A percentile compares a stretch with the other conserved stretches of the same genome.
phyloP scores from a whole-genome alignment of 2,888 invertebrate genomes.

The Cosmia pyralina region DNA sequence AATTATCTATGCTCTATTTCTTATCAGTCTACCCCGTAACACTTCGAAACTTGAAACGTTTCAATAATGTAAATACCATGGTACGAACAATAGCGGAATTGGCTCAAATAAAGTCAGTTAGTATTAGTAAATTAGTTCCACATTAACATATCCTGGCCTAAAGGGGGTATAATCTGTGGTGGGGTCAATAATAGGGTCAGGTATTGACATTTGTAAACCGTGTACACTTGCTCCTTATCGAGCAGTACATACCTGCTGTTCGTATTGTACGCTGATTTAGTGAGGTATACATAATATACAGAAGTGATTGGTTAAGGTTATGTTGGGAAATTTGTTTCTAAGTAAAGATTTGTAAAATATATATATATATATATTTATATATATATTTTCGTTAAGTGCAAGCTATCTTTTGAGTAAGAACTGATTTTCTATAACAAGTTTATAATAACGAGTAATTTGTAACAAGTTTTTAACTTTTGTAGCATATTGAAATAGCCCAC shows the following conservation, averaged over 20 bases:
- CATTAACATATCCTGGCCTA: slow-evolving; percentile 63
- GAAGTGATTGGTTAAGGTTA: slow-evolving; percentile 20
- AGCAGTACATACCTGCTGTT: slow-evolving; percentile 39
- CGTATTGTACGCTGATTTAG: slow-evolving; percentile 53
- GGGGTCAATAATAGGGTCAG: slow-evolving; percentile 75
- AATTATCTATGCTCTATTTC: slow-evolving; percentile 60
- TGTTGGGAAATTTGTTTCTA: background rate
- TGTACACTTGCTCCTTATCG: slow-evolving; percentile 71
- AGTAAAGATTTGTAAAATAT: slow-evolving; percentile 5
- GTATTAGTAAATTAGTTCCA: slow-evolving; percentile 62
- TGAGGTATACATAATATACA: slow-evolving; percentile 7
- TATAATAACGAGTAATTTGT: background rate
- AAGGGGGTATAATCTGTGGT: slow-evolving; percentile 61
- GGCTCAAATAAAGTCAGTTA: slow-evolving; percentile 58
- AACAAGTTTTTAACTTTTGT: background rate
- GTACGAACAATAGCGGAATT: slow-evolving; percentile 47
- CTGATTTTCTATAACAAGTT: background rate
- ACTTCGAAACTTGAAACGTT: slow-evolving; percentile 23
- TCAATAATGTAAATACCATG: slow-evolving; percentile 47
- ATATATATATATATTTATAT: background rate
- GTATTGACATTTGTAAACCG: slow-evolving; percentile 82
- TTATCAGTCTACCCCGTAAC: slow-evolving; percentile 8
- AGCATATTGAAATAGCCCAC: background rate
- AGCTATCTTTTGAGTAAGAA: background rate
- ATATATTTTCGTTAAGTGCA: background rate